A percentile compares a stretch with the other conserved stretches of the same genome.
phyloP scores from a whole-genome alignment of 2,113 vertebrate genomes.

The human region DNA sequence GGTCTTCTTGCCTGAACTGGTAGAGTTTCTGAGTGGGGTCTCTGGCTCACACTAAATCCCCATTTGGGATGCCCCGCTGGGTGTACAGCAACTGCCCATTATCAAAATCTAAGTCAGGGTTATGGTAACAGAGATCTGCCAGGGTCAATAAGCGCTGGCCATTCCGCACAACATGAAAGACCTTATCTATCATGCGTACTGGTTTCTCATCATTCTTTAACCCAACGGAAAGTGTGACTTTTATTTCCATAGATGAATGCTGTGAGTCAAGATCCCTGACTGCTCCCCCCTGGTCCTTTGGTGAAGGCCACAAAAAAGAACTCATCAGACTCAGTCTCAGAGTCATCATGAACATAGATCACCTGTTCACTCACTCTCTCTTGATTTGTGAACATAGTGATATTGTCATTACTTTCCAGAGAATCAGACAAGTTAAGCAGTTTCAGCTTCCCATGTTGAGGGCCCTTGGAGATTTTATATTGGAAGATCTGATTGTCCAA shows the following conservation, averaged over 20 bases:
- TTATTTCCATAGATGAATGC: slow-evolving; percentile 82
- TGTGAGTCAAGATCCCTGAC: slow-evolving; percentile 69
- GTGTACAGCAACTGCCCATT: slow-evolving; percentile 90
- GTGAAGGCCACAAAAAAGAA: slow-evolving; percentile 88
- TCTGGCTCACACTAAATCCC: slow-evolving; percentile 89
- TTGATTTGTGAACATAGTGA: slow-evolving; percentile 87
- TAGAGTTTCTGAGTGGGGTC: slow-evolving; percentile 89
- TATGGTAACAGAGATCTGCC: slow-evolving; percentile 90
- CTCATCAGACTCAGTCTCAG: slow-evolving; percentile 88
- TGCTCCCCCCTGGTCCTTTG: slow-evolving; percentile 52
- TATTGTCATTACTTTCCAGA: slow-evolving; percentile 82
- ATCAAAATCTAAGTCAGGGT: slow-evolving; percentile 91
- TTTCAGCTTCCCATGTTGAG: slow-evolving; percentile 89
- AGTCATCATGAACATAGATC: slow-evolving; percentile 92
- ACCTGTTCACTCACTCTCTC: slow-evolving; percentile 87
- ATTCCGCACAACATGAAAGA: slow-evolving; percentile 89
- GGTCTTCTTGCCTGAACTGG: slow-evolving; percentile 90
- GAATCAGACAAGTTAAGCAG: slow-evolving; percentile 86
- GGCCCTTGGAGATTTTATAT: slow-evolving; percentile 87
- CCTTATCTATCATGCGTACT: slow-evolving; percentile 87
- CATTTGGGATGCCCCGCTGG: slow-evolving; percentile 90
- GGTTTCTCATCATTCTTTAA: slow-evolving; percentile 94
- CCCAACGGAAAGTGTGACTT: slow-evolving; percentile 88
- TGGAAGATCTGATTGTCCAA: slow-evolving; percentile 85
- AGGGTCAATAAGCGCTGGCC: slow-evolving; percentile 89